phyloP scores from a whole-genome alignment of 1,140 invertebrate genomes.

The Neomicropteryx cornuta region DNA sequence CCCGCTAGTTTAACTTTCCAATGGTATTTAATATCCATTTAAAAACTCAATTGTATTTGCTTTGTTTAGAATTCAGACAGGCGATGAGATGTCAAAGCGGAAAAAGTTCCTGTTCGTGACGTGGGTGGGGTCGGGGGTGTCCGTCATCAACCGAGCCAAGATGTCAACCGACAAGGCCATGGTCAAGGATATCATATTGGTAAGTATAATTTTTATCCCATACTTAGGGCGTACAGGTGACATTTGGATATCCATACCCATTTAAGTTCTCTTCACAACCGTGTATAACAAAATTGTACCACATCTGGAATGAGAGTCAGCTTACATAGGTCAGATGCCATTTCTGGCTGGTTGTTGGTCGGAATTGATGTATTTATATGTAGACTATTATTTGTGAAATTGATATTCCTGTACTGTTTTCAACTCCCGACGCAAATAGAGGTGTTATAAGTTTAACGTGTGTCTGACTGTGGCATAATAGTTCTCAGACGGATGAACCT shows the following conservation, averaged over 20 bases:
- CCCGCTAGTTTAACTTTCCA: no score
- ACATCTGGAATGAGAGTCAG: no score
- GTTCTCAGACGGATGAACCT: no score
- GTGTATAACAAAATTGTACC: no score
- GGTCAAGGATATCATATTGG: slow-evolving; percentile 61
- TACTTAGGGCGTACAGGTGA: background rate
- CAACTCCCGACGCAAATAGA: no score
- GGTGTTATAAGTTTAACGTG: no score
- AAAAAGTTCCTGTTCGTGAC: slow-evolving; percentile 68
- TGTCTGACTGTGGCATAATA: no score
- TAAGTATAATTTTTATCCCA: slow-evolving; percentile 33
- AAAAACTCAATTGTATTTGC: background rate
- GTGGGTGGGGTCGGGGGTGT: slow-evolving; percentile 62
- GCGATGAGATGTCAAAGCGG: slow-evolving; percentile 70
- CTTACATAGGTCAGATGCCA: background rate
- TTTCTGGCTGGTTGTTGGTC: background rate
- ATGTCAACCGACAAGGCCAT: slow-evolving; percentile 69
- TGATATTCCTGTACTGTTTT: no score
- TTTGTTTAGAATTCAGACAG: slow-evolving; percentile 48
- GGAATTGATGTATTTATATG: no score
- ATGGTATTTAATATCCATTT: no score
- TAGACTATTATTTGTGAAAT: no score
- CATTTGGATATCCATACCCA: slow-evolving; percentile 1
- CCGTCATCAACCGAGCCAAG: slow-evolving; percentile 62
- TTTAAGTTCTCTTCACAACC: no score